phyloP scores from a whole-genome alignment of 2,797 vertebrate genomes.

The Toxotes lorentzi region DNA sequence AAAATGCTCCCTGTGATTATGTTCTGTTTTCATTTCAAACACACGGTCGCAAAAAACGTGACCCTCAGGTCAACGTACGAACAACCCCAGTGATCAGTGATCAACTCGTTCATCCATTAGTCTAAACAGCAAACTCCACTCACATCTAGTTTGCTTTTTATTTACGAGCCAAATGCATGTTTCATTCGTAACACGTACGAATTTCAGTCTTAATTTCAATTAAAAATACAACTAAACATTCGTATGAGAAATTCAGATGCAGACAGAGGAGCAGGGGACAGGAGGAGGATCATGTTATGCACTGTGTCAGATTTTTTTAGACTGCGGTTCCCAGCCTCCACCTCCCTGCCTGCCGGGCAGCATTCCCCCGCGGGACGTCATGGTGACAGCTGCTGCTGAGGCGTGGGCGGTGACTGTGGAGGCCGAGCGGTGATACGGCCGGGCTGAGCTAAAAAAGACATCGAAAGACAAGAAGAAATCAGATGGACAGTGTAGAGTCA shows the following conservation, averaged over 20 bases:
- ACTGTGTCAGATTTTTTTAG: conserved; percentile 35
- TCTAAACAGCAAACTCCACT: not conserved
- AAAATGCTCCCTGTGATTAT: too few species aligned
- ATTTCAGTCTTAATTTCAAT: not conserved
- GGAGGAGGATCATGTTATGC: conserved; percentile 26
- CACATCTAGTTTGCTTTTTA: conserved; percentile 4
- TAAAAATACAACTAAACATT: not conserved
- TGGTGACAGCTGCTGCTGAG: conserved; percentile 60
- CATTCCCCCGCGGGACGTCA: conserved; percentile 37
- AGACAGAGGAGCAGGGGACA: conserved; percentile 14
- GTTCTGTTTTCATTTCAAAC: too few species aligned
- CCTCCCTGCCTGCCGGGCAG: conserved; percentile 29
- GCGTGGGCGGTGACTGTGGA: conserved; percentile 52
- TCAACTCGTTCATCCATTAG: not conserved
- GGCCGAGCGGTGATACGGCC: conserved; percentile 32
- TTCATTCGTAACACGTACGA: not conserved
- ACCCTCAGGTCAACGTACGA: too few species aligned
- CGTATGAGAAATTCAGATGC: not conserved
- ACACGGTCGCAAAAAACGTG: too few species aligned
- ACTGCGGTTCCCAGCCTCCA: conserved; percentile 22
- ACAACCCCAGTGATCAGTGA: too few species aligned
- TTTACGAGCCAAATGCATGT: not conserved
- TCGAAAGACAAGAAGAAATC: not conserved
- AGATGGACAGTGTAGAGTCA: not conserved
- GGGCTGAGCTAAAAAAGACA: conserved; percentile 4